Conservation (phyloP, 2,797 vertebrate genomes). For the Bradypus variegatus region DNA sequence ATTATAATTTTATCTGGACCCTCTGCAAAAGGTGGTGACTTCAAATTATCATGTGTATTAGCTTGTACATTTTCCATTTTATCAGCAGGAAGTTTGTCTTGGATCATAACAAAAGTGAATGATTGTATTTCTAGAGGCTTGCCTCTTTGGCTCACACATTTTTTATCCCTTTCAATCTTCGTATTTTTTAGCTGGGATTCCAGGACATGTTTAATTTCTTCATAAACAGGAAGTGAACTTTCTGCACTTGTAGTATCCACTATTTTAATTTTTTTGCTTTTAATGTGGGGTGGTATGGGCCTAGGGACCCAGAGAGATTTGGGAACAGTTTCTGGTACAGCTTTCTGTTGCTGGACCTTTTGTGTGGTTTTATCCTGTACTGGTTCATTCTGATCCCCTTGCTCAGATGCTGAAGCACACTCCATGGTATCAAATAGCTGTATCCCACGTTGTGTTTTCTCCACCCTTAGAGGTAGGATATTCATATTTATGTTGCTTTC, state of each 20-base stretch:
- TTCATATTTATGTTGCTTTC: background rate
- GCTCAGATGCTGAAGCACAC: too few relatives aligned
- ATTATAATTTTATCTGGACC: background rate
- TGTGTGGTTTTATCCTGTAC: background rate
- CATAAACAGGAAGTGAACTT: slow-evolving; percentile 5
- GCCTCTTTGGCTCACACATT: background rate
- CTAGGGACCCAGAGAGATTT: background rate
- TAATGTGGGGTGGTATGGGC: background rate
- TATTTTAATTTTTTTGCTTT: slow-evolving; percentile 1
- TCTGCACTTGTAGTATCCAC: background rate
- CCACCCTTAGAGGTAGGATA: background rate
- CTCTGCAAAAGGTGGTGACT: background rate
- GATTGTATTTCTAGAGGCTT: background rate
- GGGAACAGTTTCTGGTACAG: background rate
- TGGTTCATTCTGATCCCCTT: background rate
- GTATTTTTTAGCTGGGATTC: slow-evolving; percentile 7
- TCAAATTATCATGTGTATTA: background rate
- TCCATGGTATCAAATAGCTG: background rate
- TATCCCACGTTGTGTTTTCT: background rate
- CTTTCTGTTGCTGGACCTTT: background rate
- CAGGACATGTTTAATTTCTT: slow-evolving; percentile 21
- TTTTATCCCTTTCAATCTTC: background rate
- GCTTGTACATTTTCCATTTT: background rate
- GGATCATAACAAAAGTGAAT: background rate
- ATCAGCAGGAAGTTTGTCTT: background rate